A percentile compares a stretch with the other conserved stretches of the same genome.
Conservation (phyloP, 2,797 vertebrate genomes). For the Staurois parvus region DNA sequence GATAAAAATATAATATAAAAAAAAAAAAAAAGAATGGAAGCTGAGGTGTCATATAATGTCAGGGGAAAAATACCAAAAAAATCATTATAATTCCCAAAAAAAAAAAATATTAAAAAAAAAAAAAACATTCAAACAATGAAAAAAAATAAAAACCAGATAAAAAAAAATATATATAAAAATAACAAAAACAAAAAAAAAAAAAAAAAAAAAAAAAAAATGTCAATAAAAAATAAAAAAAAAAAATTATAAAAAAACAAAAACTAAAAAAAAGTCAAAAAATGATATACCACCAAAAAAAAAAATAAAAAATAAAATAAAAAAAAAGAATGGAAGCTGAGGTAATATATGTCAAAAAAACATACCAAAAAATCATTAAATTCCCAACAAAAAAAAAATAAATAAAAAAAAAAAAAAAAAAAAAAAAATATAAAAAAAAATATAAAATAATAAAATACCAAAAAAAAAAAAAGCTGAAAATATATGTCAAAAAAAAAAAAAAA, state of each 20-base stretch:
- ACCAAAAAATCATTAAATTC: background rate
- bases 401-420: constrained; percentile 4
- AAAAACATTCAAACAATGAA: too few relatives aligned
- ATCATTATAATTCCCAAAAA: background rate
- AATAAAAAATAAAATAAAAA: background rate
- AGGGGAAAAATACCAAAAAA: background rate
- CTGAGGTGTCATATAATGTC: background rate
- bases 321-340: background rate
- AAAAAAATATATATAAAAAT: too few relatives aligned
- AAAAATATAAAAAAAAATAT: background rate
- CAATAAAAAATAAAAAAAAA: background rate
- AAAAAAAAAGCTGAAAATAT: too few relatives aligned
- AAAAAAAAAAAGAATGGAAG: background rate
- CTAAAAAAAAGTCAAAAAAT: too few relatives aligned
- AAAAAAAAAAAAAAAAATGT: background rate
- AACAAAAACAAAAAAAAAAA: too few relatives aligned
- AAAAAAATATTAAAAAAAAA: too few relatives aligned
- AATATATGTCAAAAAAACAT: background rate
- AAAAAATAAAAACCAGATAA: too few relatives aligned
- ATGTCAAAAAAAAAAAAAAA: too few relatives aligned
- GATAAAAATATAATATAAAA: background rate
- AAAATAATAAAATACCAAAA: background rate
- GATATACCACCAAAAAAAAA: too few relatives aligned
- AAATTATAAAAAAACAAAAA: background rate
- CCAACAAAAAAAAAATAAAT: background rate